These are phyloP conservation scores for Heteropelma amictum DNA, from an alignment of 2,888 invertebrate genomes.

Conservation along the genomic window DNA sequence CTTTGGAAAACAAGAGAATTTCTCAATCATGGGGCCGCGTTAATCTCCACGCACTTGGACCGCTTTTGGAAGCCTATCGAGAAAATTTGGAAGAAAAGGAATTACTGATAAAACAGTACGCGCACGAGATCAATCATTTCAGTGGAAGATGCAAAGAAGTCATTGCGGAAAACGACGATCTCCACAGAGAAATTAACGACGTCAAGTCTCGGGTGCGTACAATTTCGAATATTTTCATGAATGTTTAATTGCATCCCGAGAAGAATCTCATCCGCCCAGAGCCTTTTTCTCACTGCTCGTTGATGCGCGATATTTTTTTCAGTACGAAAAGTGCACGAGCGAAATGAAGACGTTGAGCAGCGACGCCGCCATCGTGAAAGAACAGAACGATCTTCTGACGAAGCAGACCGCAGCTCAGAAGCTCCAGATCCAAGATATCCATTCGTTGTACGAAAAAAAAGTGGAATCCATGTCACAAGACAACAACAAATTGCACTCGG, in stretches of 20 bases:
- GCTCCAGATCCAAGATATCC: conserved; percentile 86
- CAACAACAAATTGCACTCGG: conserved; percentile 83
- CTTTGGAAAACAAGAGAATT: conserved; percentile 76
- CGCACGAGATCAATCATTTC: conserved; percentile 84
- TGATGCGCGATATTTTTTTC: conserved; percentile 41
- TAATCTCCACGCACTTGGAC: conserved; percentile 84
- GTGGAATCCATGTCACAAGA: conserved; percentile 83
- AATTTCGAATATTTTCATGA: neutral
- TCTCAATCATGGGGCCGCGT: conserved; percentile 80
- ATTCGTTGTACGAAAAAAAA: conserved; percentile 87
- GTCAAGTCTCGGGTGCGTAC: conserved; percentile 74
- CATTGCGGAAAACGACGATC: conserved; percentile 84
- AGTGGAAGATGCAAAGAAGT: conserved; percentile 86
- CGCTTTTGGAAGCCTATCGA: conserved; percentile 88
- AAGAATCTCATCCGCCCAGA: neutral
- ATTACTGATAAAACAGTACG: conserved; percentile 84
- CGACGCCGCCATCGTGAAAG: conserved; percentile 71
- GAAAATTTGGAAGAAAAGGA: conserved; percentile 88
- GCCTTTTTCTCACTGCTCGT: neutral
- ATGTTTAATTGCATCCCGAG: neutral
- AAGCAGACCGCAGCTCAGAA: conserved; percentile 86
- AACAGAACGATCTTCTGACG: conserved; percentile 78
- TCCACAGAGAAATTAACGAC: conserved; percentile 80
- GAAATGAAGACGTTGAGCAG: conserved; percentile 71
- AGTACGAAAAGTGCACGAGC: conserved; percentile 71